Evolutionary conservation across 2,888 invertebrate genomes (phyloP).

Genomic region (Acleris holmiana): DNA sequence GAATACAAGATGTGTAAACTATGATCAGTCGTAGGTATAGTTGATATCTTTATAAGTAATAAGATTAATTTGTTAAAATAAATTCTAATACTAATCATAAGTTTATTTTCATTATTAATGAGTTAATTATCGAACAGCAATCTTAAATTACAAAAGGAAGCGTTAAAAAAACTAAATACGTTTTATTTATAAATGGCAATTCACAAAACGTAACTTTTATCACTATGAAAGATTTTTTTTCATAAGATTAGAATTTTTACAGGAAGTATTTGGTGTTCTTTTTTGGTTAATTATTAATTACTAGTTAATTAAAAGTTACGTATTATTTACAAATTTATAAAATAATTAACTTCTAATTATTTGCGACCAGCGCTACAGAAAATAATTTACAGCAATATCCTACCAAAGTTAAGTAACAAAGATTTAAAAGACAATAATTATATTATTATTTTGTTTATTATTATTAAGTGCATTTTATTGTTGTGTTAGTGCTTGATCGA

Average conservation of each 20-base stretch:
- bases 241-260: slow-evolving; percentile 76
- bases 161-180: slow-evolving; percentile 35
- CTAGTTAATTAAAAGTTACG: slow-evolving; percentile 48
- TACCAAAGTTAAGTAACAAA: slow-evolving; percentile 29
- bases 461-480: slow-evolving; percentile 61
- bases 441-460: slow-evolving; percentile 27
- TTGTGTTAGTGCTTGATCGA: slow-evolving; percentile 69
- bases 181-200: slow-evolving; percentile 32
- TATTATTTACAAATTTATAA: slow-evolving; percentile 55
- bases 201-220: slow-evolving; percentile 46
- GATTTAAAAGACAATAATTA: slow-evolving; percentile 22
- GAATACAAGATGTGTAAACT: slow-evolving; percentile 63
- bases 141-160: slow-evolving; percentile 33
- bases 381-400: slow-evolving; percentile 26
- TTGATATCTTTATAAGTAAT: slow-evolving; percentile 50
- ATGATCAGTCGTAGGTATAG: slow-evolving; percentile 76
- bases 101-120: slow-evolving; percentile 43
- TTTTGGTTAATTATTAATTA: slow-evolving; percentile 58
- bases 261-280: slow-evolving; percentile 75
- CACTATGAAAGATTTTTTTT: slow-evolving; percentile 50
- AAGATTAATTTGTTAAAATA: slow-evolving; percentile 40
- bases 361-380: slow-evolving; percentile 65
- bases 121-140: slow-evolving; percentile 30
- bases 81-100: slow-evolving; percentile 50
- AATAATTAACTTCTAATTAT: slow-evolving; percentile 45